Evolutionary conservation across 1,140 invertebrate genomes (phyloP).

Genomic region (Drosophila equinoxialis): DNA sequence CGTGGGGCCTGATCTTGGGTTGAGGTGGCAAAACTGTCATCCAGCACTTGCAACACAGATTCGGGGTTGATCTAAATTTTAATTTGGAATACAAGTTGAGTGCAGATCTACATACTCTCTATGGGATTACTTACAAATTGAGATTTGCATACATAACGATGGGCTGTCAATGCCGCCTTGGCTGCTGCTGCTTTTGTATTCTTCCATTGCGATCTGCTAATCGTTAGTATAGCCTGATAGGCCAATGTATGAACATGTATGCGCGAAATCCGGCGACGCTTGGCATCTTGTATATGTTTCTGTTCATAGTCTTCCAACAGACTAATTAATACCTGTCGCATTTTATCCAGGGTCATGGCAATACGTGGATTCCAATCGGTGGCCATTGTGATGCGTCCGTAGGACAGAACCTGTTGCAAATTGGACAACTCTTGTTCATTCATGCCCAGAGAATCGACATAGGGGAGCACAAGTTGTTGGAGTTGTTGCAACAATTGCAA

Average conservation of each 20-base stretch:
- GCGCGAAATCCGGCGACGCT: slow-evolving; percentile 86
- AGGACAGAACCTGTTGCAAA: slow-evolving; percentile 87
- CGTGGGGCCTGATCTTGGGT: slow-evolving; percentile 82
- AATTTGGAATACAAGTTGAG: not conserved
- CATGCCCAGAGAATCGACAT: slow-evolving; percentile 94
- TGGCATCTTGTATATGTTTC: slow-evolving; percentile 24
- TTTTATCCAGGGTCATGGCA: slow-evolving; percentile 92
- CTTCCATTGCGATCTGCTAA: slow-evolving; percentile 87
- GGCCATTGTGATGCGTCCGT: slow-evolving; percentile 89
- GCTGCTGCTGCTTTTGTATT: slow-evolving; percentile 91
- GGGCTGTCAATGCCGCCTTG: slow-evolving; percentile 92
- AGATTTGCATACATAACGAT: slow-evolving; percentile 93
- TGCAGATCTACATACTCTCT: no score
- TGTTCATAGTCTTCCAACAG: slow-evolving; percentile 75
- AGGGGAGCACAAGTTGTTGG: slow-evolving; percentile 88
- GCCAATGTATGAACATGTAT: slow-evolving; percentile 94
- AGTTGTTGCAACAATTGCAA: slow-evolving; percentile 87
- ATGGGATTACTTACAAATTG: slow-evolving; percentile 84
- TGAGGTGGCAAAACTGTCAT: slow-evolving; percentile 93
- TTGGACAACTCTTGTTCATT: slow-evolving; percentile 95
- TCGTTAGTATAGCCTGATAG: slow-evolving; percentile 92
- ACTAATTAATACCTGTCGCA: slow-evolving; percentile 89
- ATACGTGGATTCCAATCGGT: slow-evolving; percentile 92
- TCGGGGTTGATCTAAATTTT: slow-evolving; percentile 86
- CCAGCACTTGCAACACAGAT: slow-evolving; percentile 90